These are phyloP conservation scores for Chelon auratus DNA, from an alignment of 2,797 vertebrate genomes.

Conservation along the genomic window DNA sequence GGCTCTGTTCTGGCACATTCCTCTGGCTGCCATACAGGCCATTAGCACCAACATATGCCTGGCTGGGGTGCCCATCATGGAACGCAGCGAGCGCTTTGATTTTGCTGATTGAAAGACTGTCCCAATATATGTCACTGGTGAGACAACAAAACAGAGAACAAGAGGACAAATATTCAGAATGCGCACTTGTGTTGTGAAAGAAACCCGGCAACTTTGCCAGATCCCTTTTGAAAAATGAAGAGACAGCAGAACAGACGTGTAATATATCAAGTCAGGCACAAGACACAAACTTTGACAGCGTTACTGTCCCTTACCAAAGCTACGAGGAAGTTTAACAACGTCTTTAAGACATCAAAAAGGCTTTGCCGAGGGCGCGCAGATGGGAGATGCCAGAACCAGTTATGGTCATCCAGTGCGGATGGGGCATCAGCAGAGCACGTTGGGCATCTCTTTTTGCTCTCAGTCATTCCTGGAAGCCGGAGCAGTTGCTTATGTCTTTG, in stretches of 20 bases:
- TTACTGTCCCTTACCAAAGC: constrained; percentile 51
- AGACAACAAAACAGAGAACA: constrained; percentile 37
- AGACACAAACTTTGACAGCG: constrained; percentile 50
- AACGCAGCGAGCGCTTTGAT: constrained; percentile 67
- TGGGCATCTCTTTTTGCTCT: constrained; percentile 54
- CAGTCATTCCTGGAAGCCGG: constrained; percentile 54
- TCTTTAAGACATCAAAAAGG: constrained; percentile 78
- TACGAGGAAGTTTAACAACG: constrained; percentile 53
- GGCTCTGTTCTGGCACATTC: constrained; percentile 86
- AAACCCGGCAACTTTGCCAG: background rate
- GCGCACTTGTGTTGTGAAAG: background rate
- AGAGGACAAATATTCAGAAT: constrained; percentile 27
- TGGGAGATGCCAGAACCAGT: constrained; percentile 73
- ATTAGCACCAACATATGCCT: constrained; percentile 85
- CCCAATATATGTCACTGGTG: constrained; percentile 54
- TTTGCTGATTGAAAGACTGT: constrained; percentile 65
- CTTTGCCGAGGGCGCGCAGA: constrained; percentile 73
- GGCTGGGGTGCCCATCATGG: constrained; percentile 85
- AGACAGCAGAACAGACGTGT: constrained; percentile 3
- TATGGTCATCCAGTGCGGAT: constrained; percentile 61
- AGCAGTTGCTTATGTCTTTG: constrained; percentile 47
- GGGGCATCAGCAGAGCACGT: constrained; percentile 34
- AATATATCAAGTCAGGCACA: constrained; percentile 16
- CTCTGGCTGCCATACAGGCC: constrained; percentile 78
- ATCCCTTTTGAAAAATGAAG: background rate